phyloP scores from a whole-genome alignment of 2,113 vertebrate species.

The Hylia prasina region DNA sequence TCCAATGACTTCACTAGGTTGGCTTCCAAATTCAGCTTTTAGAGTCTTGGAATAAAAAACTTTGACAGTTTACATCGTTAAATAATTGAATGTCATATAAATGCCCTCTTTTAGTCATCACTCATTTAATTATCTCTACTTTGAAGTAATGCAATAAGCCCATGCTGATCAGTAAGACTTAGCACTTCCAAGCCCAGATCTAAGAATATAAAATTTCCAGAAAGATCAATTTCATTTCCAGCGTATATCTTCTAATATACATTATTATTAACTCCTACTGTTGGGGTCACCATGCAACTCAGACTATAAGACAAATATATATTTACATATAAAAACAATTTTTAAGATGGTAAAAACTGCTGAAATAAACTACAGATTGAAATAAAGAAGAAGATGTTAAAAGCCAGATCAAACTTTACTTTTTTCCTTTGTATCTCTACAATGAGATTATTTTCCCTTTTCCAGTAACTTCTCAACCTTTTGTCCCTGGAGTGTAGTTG shows the following conservation, averaged over 20 bases:
- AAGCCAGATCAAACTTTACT: background rate
- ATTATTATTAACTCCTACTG: background rate
- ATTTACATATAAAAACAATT: background rate
- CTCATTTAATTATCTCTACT: slow-evolving; percentile 29
- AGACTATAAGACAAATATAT: background rate
- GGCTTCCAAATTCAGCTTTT: slow-evolving; percentile 5
- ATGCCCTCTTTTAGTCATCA: slow-evolving; percentile 26
- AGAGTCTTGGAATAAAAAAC: slow-evolving; percentile 20
- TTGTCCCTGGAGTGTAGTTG: background rate
- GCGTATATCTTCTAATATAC: background rate
- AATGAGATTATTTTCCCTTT: background rate
- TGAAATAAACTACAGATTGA: background rate
- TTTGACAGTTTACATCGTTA: slow-evolving; percentile 15
- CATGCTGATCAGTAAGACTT: slow-evolving; percentile 18
- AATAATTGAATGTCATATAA: slow-evolving; percentile 48
- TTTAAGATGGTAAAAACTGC: background rate
- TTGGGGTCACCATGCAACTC: background rate
- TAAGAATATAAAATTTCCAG: background rate
- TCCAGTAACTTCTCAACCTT: background rate
- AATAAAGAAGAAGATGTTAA: background rate
- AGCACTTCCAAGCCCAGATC: background rate
- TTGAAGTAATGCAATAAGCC: slow-evolving; percentile 29
- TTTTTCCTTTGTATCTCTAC: background rate
- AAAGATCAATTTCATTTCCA: background rate
- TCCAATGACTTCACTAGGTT: background rate